Evolutionary conservation across 2,113 vertebrate genomes (phyloP).

Genomic region (Gymnarchus niloticus): DNA sequence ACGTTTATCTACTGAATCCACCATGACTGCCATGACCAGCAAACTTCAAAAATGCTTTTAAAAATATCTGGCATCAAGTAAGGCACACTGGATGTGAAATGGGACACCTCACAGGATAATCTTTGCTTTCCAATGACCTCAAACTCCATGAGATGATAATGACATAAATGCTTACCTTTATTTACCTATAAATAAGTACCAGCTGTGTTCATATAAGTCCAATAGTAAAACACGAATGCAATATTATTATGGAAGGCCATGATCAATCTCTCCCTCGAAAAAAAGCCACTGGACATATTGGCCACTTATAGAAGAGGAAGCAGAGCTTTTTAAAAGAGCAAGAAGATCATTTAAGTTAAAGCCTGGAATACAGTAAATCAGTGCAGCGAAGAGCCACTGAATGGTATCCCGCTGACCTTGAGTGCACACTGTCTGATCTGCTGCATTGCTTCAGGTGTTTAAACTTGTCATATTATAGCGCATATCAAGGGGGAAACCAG

Average conservation of each 20-base stretch:
- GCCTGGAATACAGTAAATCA: background rate
- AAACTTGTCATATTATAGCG: constrained; percentile 59
- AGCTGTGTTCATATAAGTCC: too few species aligned
- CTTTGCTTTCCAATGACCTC: background rate
- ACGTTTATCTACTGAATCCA: too few species aligned
- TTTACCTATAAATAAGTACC: background rate
- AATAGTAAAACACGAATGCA: too few species aligned
- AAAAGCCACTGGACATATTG: background rate
- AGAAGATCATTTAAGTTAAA: background rate
- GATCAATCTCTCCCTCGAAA: too few species aligned
- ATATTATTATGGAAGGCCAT: too few species aligned
- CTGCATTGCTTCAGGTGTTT: constrained; percentile 51
- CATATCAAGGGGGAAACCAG: constrained; percentile 41
- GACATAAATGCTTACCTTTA: background rate
- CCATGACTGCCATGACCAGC: background rate
- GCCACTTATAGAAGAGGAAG: background rate
- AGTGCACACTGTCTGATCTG: constrained; percentile 32
- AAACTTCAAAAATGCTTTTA: background rate
- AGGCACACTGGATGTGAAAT: background rate
- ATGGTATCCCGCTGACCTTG: background rate
- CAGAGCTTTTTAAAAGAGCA: background rate
- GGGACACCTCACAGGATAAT: background rate
- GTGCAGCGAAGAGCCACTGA: background rate
- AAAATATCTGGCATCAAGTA: background rate
- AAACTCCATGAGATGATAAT: background rate